Evolutionary conservation across 2,113 vertebrate species (phyloP), one percentile per base, ranked within the genome.

Genomic region (Chitala chitala): DNA sequence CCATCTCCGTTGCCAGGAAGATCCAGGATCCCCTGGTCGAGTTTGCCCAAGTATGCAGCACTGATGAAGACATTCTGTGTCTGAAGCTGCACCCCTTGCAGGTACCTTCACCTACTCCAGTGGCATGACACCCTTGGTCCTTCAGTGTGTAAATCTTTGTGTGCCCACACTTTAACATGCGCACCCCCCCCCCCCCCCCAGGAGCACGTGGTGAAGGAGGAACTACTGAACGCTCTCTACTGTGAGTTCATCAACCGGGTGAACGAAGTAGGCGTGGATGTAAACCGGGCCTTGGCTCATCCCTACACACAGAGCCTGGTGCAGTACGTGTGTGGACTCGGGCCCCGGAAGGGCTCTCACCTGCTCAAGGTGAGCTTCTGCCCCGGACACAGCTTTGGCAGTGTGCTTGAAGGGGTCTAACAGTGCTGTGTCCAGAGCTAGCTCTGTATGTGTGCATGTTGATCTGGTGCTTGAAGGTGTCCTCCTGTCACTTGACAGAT

Each of bases 201-300:
- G 97, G 97, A 98, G 51, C 96, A 99, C 2, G 94, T 98, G 76
- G 94, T 96, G 77, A 99, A 99, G 86, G 97, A 99, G 75, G 96
- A 98, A 20, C 86, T 99, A 81, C 92, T 99, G 56, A 91, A 79
- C 0, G 90, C 96, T 1, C 92, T 99, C 31, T 94, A 99, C 85
- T 98, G 93, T 72, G 97, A 98, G 75, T 99, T 98, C 83, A 98
- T 99, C 79, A 99, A 98, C 88, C 91, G 96, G 7, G 97, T 98
- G 75, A 99, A 99, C 10, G 97, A 99, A 84, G 97, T 98, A 44
- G 97, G 97, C 9, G 97, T 99, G 58, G 97, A 99, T 75, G 96
- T 99, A 82, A 99, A 99, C 82, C 87, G 94, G 29, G 94, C 94
- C 36, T 95, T 99, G 1, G 93, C 96, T 53, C 97, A 99, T 81